Conservation (phyloP, 2,113 vertebrate genomes). For the Carassius carassius region DNA sequence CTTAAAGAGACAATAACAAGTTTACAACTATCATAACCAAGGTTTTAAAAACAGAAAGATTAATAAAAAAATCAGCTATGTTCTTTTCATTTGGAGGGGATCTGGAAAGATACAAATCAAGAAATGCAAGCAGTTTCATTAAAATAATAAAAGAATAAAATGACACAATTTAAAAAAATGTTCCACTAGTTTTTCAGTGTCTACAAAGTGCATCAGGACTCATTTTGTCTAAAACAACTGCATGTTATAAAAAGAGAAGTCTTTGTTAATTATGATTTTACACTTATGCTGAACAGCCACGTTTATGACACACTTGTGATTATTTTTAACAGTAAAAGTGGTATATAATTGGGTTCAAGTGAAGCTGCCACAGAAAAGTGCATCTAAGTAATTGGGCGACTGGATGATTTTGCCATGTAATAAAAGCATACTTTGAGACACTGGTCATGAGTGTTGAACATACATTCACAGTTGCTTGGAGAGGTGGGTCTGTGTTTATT, state of each 20-base stretch:
- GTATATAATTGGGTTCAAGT: neutral
- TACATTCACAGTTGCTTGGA: slow-evolving; percentile 52
- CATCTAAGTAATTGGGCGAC: neutral
- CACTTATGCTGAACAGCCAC: neutral
- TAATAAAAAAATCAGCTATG: too few relatives aligned
- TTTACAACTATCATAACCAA: too few relatives aligned
- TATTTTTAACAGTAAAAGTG: neutral
- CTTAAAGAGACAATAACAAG: neutral
- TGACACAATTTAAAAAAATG: neutral
- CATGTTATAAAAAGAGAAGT: neutral
- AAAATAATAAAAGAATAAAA: neutral
- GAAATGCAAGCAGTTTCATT: neutral
- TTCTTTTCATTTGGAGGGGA: too few relatives aligned
- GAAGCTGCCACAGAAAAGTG: neutral
- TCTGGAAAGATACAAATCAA: neutral
- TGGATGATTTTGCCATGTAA: neutral
- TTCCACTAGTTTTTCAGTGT: neutral
- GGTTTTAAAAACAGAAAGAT: neutral
- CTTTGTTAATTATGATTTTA: neutral
- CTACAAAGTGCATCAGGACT: neutral
- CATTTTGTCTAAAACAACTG: neutral
- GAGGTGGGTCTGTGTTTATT: slow-evolving; percentile 21
- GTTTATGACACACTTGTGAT: neutral
- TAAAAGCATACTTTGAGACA: neutral
- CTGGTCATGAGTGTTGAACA: neutral